Conservation (phyloP, 2,113 vertebrate genomes). For the Pelusios castaneus region DNA sequence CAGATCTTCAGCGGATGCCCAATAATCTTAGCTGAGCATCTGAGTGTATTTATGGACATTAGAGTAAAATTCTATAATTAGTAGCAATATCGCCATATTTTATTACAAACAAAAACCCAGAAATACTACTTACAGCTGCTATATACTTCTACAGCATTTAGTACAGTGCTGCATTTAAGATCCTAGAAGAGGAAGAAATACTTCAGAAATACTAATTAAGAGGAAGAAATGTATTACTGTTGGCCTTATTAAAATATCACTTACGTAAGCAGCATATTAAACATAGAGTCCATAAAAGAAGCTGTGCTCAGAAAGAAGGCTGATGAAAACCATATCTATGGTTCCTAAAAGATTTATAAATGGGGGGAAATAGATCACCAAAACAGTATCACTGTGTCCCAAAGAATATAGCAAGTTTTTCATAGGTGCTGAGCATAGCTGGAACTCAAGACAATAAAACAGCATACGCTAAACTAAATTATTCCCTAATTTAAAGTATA, state of each 20-base stretch:
- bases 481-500: neutral
- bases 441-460: neutral
- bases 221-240: neutral
- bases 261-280: neutral
- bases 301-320: neutral
- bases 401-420: neutral
- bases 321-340: neutral
- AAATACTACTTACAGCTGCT: neutral
- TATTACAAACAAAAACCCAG: neutral
- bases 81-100: neutral
- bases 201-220: too few relatives aligned
- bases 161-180: neutral
- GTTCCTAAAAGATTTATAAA: neutral
- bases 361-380: neutral
- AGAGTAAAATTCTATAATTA: neutral
- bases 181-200: neutral
- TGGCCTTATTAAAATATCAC: neutral
- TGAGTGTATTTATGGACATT: neutral
- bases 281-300: neutral
- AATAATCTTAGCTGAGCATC: neutral
- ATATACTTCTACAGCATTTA: neutral
- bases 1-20: neutral
- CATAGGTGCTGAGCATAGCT: neutral
- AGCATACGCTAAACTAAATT: neutral
- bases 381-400: neutral